Conservation (phyloP, 2,888 invertebrate genomes). For the Terebella lapidaria region DNA sequence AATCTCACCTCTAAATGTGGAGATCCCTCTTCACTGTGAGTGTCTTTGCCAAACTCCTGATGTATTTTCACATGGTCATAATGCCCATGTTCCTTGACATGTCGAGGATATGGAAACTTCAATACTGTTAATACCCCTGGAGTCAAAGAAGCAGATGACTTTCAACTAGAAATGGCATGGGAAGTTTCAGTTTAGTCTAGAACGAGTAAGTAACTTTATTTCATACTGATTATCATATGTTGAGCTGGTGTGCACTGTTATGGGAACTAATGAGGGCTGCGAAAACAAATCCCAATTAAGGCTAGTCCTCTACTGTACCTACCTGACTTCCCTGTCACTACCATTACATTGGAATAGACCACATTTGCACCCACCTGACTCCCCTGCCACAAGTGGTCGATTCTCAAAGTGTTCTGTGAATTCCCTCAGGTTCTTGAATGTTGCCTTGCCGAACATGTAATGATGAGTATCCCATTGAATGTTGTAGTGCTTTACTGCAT, state of each 20-base stretch:
- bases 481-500: conserved; percentile 47
- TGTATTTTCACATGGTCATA: conserved; percentile 45
- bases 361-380: conserved; percentile 42
- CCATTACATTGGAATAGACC: no score
- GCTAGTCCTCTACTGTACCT: no score
- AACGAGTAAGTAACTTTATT: no score
- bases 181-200: no score
- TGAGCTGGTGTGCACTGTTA: no score
- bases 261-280: no score
- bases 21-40: neutral
- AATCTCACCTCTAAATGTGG: conserved; percentile 3
- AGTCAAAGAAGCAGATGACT: neutral
- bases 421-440: conserved; percentile 34
- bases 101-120: conserved; percentile 38
- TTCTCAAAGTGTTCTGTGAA: conserved; percentile 44
- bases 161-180: neutral
- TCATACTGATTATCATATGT: no score
- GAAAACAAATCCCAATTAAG: no score
- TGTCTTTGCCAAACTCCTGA: conserved; percentile 41
- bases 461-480: conserved; percentile 32
- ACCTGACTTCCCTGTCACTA: no score
- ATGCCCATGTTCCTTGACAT: conserved; percentile 41
- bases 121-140: conserved; percentile 41
- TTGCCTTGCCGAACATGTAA: conserved; percentile 46
- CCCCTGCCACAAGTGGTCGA: conserved; percentile 44